phyloP scores from a whole-genome alignment of 1,140 invertebrate genomes.

The Drosophila athabasca region DNA sequence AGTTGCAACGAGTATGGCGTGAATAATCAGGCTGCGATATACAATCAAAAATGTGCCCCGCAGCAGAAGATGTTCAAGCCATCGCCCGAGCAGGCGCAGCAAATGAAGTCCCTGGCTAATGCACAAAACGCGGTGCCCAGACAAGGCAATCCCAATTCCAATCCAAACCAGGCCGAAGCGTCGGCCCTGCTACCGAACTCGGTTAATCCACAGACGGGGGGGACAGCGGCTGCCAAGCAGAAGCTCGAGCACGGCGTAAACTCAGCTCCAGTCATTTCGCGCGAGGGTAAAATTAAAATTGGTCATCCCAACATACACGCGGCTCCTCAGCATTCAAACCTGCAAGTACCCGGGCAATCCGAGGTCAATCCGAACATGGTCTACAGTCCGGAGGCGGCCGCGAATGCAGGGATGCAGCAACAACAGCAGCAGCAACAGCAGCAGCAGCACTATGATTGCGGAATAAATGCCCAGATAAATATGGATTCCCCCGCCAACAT shows the following conservation, averaged over 20 bases:
- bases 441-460: constrained; percentile 89
- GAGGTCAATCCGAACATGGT: constrained; percentile 66
- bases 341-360: constrained; percentile 55
- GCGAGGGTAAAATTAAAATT: constrained; percentile 61
- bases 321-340: constrained; percentile 41
- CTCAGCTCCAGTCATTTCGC: constrained; percentile 33
- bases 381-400: constrained; percentile 52
- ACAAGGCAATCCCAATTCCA: constrained; percentile 16
- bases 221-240: constrained; percentile 41
- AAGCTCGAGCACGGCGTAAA: constrained; percentile 63
- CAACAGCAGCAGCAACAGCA: constrained; percentile 81
- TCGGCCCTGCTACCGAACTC: constrained; percentile 45
- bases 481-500: constrained; percentile 94
- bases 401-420: constrained; percentile 89
- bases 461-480: constrained; percentile 92
- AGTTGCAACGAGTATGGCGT: constrained; percentile 63
- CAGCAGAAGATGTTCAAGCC: constrained; percentile 62
- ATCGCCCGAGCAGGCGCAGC: constrained; percentile 53
- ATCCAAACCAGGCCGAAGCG: constrained; percentile 42
- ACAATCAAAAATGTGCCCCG: constrained; percentile 59
- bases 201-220: constrained; percentile 22
- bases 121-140: constrained; percentile 44
- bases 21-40: constrained; percentile 57
- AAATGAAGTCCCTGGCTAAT: constrained; percentile 61
- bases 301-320: constrained; percentile 56